phyloP scores from a whole-genome alignment of 1,140 invertebrate species.

The Danaus plexippus region DNA sequence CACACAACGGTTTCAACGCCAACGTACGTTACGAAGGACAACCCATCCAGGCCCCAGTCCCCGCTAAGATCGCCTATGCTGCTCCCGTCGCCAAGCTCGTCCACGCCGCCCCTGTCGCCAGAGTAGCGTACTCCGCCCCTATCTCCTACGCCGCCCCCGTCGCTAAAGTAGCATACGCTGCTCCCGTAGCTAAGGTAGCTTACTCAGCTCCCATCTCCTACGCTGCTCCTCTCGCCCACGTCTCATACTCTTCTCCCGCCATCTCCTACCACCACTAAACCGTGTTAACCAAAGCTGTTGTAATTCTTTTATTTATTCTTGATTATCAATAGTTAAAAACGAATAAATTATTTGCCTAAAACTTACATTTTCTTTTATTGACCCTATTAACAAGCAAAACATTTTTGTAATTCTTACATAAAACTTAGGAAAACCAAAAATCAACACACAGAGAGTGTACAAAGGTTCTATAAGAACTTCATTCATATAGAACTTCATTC shows the following conservation, averaged over 20 bases:
- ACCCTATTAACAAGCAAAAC: too few relatives aligned
- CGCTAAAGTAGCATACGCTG: conserved; percentile 30
- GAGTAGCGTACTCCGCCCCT: conserved; percentile 28
- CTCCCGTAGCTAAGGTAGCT: conserved; percentile 23
- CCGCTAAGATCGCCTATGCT: conserved; percentile 29
- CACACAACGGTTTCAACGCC: conserved; percentile 44
- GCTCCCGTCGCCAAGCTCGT: conserved; percentile 34
- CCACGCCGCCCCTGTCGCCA: conserved; percentile 28
- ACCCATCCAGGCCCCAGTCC: conserved; percentile 24
- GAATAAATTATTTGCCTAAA: too few relatives aligned
- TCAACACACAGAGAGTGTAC: too few relatives aligned
- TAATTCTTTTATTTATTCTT: too few relatives aligned
- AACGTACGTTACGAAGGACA: conserved; percentile 45
- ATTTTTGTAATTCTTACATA: too few relatives aligned
- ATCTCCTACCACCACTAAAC: too few relatives aligned
- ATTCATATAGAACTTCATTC: too few relatives aligned
- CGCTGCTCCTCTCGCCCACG: conserved; percentile 20
- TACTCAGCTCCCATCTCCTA: conserved; percentile 28
- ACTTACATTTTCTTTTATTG: too few relatives aligned
- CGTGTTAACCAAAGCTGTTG: too few relatives aligned
- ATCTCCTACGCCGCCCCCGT: conserved; percentile 27
- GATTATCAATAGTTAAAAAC: too few relatives aligned
- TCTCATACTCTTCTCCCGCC: conserved; percentile 17
- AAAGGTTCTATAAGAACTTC: too few relatives aligned
- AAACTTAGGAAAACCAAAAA: too few relatives aligned